phyloP scores from a whole-genome alignment of 2,888 invertebrate genomes.

The Oscheius sp. region DNA sequence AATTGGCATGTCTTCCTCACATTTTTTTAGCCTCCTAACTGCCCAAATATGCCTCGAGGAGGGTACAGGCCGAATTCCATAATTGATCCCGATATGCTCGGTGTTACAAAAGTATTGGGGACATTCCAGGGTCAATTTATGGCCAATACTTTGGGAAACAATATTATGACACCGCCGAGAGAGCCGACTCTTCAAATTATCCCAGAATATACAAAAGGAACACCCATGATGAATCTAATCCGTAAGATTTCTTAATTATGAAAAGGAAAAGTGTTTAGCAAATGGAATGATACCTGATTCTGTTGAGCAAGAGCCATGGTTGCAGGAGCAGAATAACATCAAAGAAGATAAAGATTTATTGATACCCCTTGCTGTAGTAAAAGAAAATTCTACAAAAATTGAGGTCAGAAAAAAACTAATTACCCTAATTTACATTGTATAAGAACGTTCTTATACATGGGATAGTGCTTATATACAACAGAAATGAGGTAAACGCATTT shows the following conservation, averaged over 20 bases:
- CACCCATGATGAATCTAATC: not conserved
- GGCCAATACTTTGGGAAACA: constrained; percentile 8
- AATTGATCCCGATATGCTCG: constrained; percentile 26
- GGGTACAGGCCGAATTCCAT: constrained; percentile 42
- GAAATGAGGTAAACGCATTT: no score
- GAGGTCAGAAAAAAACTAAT: no score
- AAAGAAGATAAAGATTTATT: constrained; percentile 5
- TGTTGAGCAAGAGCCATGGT: constrained; percentile 10
- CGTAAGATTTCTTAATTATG: not conserved
- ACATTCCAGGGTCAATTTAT: constrained; percentile 23
- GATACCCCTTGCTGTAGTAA: not conserved
- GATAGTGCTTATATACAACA: no score
- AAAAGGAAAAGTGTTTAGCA: not conserved
- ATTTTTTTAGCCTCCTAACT: constrained; percentile 53
- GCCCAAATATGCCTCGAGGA: constrained; percentile 36
- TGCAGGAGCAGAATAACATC: constrained; percentile 23
- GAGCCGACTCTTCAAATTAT: not conserved
- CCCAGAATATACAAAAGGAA: no score
- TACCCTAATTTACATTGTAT: no score
- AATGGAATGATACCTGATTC: not conserved
- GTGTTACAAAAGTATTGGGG: constrained; percentile 13
- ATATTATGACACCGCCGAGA: not conserved
- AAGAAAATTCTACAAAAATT: not conserved
- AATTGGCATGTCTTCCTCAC: not conserved
- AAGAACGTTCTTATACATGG: no score